A percentile compares a stretch with the other conserved stretches of the same genome.
Evolutionary conservation across 92 coral and sea anemone species (phyloP).

Genomic region (Epizoanthus scotinus): DNA sequence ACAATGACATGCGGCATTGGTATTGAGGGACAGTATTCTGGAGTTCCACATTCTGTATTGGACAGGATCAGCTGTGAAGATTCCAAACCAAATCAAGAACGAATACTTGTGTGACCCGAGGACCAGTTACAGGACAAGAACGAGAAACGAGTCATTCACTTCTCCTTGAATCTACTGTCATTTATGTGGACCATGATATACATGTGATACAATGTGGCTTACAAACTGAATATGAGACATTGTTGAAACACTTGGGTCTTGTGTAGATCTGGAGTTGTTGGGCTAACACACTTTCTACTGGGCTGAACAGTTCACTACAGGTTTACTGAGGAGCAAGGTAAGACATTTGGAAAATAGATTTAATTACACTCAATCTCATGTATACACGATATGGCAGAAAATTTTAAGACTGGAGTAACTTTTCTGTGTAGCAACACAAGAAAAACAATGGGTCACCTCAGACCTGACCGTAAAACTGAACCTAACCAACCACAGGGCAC

Average conservation of each 20-base stretch:
- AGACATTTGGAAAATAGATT: background rate
- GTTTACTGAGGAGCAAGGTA: constrained; percentile 14
- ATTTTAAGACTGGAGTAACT: no score
- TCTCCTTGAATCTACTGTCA: no score
- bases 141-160: no score
- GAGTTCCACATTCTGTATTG: constrained; percentile 29
- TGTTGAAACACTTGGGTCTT: background rate
- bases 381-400: no score
- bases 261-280: background rate
- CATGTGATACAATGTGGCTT: background rate
- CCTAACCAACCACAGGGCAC: no score
- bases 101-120: background rate
- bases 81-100: background rate
- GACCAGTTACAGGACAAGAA: background rate
- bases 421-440: no score
- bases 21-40: constrained; percentile 20
- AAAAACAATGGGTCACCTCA: no score
- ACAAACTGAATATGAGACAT: background rate
- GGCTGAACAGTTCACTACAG: constrained; percentile 10
- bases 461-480: no score
- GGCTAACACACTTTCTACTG: constrained; percentile 27
- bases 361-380: no score
- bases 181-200: no score
- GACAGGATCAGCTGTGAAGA: constrained; percentile 7
- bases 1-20: background rate